A percentile compares a stretch with the other conserved stretches of the same genome.
Conservation (phyloP, 2,888 invertebrate species). For the Tipula unca region DNA sequence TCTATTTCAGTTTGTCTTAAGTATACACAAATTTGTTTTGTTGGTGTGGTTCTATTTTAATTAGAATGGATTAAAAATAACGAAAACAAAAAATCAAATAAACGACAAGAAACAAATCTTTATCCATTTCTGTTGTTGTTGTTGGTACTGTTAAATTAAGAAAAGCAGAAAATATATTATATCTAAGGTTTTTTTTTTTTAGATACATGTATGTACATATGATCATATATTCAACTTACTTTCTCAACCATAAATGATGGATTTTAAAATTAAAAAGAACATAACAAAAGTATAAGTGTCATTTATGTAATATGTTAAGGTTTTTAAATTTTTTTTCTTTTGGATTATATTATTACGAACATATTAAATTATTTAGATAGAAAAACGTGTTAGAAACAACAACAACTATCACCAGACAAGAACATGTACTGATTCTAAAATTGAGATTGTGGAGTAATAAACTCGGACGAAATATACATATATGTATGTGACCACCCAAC, state of each 20-base stretch:
- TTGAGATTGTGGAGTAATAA: neutral
- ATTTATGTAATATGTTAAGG: neutral
- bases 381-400: neutral
- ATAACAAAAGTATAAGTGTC: conserved; percentile 14
- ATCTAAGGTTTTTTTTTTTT: neutral
- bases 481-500: neutral
- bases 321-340: neutral
- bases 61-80: neutral
- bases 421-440: neutral
- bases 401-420: neutral
- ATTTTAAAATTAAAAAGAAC: neutral
- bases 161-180: neutral
- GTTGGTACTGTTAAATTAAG: neutral
- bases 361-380: neutral
- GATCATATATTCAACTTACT: neutral
- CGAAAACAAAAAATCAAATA: neutral
- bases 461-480: neutral
- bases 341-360: neutral
- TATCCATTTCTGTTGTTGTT: neutral
- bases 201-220: neutral
- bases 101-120: neutral
- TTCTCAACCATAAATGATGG: conserved; percentile 8
- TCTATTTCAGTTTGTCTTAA: neutral
- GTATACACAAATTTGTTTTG: neutral
- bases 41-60: neutral